A percentile compares a stretch with the other conserved stretches of the same genome.
Conservation (phyloP, 2,113 vertebrate genomes). For the Dunckerocampus dactyliophorus region DNA sequence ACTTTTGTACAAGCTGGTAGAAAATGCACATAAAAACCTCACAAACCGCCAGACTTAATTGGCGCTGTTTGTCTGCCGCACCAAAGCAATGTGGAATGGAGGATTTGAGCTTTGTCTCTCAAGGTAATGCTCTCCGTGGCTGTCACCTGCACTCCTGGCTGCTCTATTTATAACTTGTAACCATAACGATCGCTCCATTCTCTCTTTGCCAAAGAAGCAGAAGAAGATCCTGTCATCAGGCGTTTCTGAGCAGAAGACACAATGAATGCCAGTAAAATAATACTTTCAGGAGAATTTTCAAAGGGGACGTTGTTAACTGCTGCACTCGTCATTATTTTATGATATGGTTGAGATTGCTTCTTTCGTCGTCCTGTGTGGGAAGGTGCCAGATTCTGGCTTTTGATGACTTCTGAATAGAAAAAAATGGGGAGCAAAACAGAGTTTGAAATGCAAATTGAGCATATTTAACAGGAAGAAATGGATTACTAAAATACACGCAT, state of each 20-base stretch:
- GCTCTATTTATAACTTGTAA: slow-evolving; percentile 78
- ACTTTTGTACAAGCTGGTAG: not conserved
- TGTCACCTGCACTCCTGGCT: slow-evolving; percentile 66
- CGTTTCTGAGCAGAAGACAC: slow-evolving; percentile 48
- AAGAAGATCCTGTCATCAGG: slow-evolving; percentile 55
- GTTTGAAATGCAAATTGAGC: not conserved
- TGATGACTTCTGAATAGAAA: slow-evolving; percentile 9
- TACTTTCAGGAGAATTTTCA: slow-evolving; percentile 25
- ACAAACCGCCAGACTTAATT: slow-evolving; percentile 3
- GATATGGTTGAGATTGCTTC: not conserved
- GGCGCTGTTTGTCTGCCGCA: slow-evolving; percentile 35
- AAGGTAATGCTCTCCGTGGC: slow-evolving; percentile 63
- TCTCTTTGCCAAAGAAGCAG: slow-evolving; percentile 51
- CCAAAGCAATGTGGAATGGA: slow-evolving; percentile 59
- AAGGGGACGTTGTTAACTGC: slow-evolving; percentile 15
- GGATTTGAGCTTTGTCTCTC: slow-evolving; percentile 65
- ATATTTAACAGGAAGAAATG: too few species aligned
- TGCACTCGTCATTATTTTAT: slow-evolving; percentile 15
- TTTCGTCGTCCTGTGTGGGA: not conserved
- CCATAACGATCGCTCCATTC: slow-evolving; percentile 72
- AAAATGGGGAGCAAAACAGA: slow-evolving; percentile 13
- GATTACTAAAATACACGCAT: too few species aligned
- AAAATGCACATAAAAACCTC: not conserved
- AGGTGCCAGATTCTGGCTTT: not conserved
- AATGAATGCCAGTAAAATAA: slow-evolving; percentile 7